Conservation (phyloP, 2,797 vertebrate species). For the Hafferia zeledoni region DNA sequence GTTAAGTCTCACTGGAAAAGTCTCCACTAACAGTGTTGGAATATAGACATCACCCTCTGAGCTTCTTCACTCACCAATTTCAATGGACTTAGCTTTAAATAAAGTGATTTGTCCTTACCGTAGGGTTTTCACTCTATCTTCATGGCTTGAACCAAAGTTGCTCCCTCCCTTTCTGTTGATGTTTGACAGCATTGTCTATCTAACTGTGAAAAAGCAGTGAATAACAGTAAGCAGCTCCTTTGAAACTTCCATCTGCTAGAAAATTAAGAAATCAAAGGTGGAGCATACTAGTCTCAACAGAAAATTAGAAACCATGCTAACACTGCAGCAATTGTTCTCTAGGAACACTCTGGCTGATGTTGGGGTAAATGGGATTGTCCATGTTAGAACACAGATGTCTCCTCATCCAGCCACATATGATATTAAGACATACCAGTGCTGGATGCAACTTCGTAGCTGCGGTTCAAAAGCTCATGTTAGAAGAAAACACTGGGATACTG, state of each 20-base stretch:
- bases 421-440: not conserved
- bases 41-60: not conserved
- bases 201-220: not conserved
- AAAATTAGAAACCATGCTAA: not conserved
- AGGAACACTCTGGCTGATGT: not conserved
- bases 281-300: not conserved
- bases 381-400: conserved; percentile 29
- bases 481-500: conserved; percentile 43
- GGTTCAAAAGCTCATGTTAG: conserved; percentile 51
- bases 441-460: conserved; percentile 32
- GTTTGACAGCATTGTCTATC: not conserved
- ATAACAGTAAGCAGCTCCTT: not conserved
- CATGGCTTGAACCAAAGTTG: not conserved
- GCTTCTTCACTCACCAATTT: not conserved
- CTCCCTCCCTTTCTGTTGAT: not conserved
- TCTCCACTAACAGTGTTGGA: not conserved
- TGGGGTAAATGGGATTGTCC: not conserved
- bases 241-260: not conserved
- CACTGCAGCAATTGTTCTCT: not conserved
- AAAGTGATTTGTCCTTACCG: not conserved
- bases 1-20: not conserved
- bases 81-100: not conserved
- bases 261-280: not conserved
- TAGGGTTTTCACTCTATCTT: not conserved
- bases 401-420: not conserved